A percentile compares a stretch with the other conserved stretches of the same genome.
Conservation (phyloP, 2,113 vertebrate genomes). For the Amblyornis subalaris region DNA sequence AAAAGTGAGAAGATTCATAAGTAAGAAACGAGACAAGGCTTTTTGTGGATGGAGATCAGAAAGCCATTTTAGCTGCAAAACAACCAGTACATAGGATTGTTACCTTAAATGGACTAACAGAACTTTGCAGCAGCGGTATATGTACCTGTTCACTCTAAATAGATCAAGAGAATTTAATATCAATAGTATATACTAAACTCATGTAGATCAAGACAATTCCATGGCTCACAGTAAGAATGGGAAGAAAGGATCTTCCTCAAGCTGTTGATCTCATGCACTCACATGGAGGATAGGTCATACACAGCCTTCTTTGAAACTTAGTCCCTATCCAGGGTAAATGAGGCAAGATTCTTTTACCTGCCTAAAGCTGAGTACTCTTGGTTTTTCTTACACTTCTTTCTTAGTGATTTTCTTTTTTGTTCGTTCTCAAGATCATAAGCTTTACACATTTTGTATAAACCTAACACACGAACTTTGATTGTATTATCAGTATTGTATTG, state of each 20-base stretch:
- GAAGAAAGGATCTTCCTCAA: background rate
- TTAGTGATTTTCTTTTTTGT: background rate
- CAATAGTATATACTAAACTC: background rate
- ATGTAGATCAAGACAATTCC: background rate
- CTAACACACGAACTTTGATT: rapidly evolving
- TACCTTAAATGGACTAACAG: background rate
- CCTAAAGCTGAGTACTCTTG: background rate
- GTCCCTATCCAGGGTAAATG: background rate
- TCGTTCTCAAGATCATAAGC: background rate
- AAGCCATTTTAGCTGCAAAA: background rate
- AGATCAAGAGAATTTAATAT: background rate
- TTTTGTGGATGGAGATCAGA: background rate
- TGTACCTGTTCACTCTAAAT: background rate
- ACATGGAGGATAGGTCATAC: background rate
- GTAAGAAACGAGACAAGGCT: background rate
- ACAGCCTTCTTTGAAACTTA: background rate
- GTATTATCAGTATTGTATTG: background rate
- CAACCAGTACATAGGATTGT: background rate
- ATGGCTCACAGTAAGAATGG: background rate
- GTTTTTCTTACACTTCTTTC: background rate
- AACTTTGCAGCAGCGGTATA: background rate
- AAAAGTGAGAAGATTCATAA: constrained; percentile 11
- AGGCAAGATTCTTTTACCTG: background rate
- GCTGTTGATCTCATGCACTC: background rate
- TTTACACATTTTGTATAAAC: background rate